Evolutionary conservation across 2,888 invertebrate genomes (phyloP).

Genomic region (Schizotus pectinicornis): DNA sequence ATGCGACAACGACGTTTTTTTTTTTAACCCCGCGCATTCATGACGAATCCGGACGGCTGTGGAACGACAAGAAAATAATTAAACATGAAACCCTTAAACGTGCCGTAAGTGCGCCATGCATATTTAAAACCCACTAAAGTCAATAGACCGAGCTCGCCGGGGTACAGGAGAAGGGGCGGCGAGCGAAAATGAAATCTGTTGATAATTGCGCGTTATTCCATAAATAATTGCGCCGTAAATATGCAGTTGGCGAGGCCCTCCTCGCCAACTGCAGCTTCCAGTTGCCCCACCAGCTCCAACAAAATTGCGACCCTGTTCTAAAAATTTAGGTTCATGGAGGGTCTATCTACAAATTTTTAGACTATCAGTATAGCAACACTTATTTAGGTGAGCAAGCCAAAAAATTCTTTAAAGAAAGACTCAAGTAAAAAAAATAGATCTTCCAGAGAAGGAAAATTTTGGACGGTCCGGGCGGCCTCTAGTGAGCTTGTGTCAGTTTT

Average conservation of each 20-base stretch:
- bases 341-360: no score
- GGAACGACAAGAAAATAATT: conserved; percentile 20
- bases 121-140: conserved; percentile 44
- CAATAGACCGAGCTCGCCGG: conserved; percentile 25
- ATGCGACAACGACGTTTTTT: background rate
- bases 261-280: no score
- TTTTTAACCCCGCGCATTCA: background rate
- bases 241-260: background rate
- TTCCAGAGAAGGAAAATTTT: no score
- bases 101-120: conserved; percentile 43
- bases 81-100: conserved; percentile 37
- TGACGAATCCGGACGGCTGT: background rate
- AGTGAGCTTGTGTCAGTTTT: no score
- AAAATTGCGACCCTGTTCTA: no score
- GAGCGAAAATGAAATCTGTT: conserved; percentile 20
- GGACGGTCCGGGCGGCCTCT: no score
- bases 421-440: no score
- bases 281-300: no score
- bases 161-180: background rate
- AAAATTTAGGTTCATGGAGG: no score
- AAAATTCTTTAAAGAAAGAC: no score
- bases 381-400: no score
- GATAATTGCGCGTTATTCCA: conserved; percentile 13
- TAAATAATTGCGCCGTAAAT: background rate
- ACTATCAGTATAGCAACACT: no score